Evolutionary conservation across 1,140 invertebrate genomes (phyloP).

Genomic region (Pissodes strobi): DNA sequence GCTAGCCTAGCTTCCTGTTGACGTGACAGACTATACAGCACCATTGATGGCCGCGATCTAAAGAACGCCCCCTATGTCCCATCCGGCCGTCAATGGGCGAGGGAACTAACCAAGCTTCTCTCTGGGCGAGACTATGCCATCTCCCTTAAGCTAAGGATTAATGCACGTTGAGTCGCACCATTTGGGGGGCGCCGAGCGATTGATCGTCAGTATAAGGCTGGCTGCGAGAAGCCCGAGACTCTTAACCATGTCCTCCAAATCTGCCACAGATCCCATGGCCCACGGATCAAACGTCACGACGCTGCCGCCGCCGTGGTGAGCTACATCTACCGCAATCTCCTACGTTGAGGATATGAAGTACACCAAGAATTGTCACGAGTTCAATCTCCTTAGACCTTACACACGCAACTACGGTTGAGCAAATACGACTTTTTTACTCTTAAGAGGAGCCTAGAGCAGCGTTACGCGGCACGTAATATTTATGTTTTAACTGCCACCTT

Average conservation of each 20-base stretch:
- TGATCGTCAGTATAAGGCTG: background rate
- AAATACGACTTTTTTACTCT: no score
- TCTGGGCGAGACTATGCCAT: background rate
- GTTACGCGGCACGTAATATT: no score
- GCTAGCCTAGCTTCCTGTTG: background rate
- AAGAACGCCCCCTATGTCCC: background rate
- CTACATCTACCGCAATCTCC: no score
- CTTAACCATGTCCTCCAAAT: slow-evolving; percentile 8
- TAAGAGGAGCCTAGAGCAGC: no score
- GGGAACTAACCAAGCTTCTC: background rate
- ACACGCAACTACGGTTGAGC: no score
- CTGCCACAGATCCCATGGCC: no score
- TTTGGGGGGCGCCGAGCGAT: background rate
- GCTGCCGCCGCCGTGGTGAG: background rate
- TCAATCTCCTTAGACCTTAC: no score
- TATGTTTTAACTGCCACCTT: no score
- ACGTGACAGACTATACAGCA: background rate
- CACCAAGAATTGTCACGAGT: no score
- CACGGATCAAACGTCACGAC: slow-evolving; percentile 1
- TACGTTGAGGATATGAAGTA: no score
- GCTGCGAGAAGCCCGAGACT: background rate
- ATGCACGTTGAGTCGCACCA: background rate
- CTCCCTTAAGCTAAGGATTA: background rate
- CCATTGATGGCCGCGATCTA: slow-evolving; percentile 1
- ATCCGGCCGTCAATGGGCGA: background rate